These are phyloP conservation scores for Tethya wilhelma DNA, from an alignment of 37 sponge, comb jelly and placozoan species.

Conservation along the genomic window DNA sequence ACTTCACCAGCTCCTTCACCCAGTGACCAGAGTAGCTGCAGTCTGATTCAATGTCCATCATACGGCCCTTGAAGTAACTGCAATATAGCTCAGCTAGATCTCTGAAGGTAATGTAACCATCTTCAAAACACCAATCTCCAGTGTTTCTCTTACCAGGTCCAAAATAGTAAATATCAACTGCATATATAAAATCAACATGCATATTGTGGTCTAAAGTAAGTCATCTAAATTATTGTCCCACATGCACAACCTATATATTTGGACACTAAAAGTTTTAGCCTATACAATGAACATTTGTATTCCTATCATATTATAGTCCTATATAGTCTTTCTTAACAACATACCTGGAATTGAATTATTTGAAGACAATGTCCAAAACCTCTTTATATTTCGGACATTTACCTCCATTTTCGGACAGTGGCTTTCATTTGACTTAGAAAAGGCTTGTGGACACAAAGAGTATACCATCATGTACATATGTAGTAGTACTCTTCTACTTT, in stretches of 20 bases:
- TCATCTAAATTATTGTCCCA: too few species aligned
- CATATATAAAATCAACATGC: too few species aligned
- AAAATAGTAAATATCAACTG: constrained; percentile 70
- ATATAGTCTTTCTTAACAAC: background rate
- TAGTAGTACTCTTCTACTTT: too few species aligned
- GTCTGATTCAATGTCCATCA: constrained; percentile 61
- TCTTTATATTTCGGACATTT: too few species aligned
- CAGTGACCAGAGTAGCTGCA: constrained; percentile 70
- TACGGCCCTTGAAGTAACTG: constrained; percentile 34
- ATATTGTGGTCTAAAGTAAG: too few species aligned
- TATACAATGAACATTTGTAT: background rate
- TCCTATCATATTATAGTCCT: background rate
- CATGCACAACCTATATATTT: background rate
- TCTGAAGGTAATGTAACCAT: constrained; percentile 58
- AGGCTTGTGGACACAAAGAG: too few species aligned
- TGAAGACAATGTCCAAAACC: too few species aligned
- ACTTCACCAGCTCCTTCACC: constrained; percentile 32
- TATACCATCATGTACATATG: too few species aligned
- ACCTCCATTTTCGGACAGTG: too few species aligned
- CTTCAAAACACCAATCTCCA: constrained; percentile 88
- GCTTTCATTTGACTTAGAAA: too few species aligned
- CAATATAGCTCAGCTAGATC: constrained; percentile 66
- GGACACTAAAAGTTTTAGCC: background rate
- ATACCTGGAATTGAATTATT: background rate
- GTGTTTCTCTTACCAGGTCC: constrained; percentile 69